Base-by-base conservation (phyloP, 2,888 invertebrate genomes). In the Xestia xanthographa region DNA sequence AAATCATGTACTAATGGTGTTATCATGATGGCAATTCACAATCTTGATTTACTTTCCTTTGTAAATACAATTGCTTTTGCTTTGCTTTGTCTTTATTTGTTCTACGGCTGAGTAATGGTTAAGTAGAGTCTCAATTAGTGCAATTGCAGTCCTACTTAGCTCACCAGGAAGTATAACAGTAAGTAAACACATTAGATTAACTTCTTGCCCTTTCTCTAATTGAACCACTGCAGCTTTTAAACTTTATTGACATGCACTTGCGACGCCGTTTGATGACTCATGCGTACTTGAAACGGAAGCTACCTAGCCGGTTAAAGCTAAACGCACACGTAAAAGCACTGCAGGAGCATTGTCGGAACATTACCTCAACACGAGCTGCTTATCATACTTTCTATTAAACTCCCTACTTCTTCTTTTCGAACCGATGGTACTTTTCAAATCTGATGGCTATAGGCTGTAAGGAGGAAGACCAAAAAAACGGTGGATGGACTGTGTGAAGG, bases 141-240 rank as follows among this genome's bases (percentile, higher is more conserved):
- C 72, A 72, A 80, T 83, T 72, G 45, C 38, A 41, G 20, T 45
- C 41, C 29, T 65, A 56, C 71, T 53, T 78, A 78, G 53, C 26
- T 11, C 26, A 68, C 84, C 68, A 79, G 66, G 78, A 83, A 72
- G n/a, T 26, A n/a, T 66, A 62, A 60, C 38, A 58, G 50, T 69
- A 56, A 66, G 69, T 79, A 80, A 77, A 80, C 78, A 66, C 38
- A 83, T 77, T 83, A 66, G 66, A 72, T 81, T 68, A 83, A 71
- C 83, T 66, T 77, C 50, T 67, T 67, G 78, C 53, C 82, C 79
- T 63, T 41, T 12, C 43, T 43, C 50, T 70, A 65, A 82, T 80
- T 80, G 75, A 60, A 71, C 67, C 48, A 60, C 48, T 73, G 68
- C 70, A 65, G 84, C 75, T 80, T 75, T 68, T 5, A 75, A 75